These are phyloP conservation scores for Sturnus vulgaris DNA, from an alignment of 2,113 vertebrate genomes.

Conservation along the genomic window DNA sequence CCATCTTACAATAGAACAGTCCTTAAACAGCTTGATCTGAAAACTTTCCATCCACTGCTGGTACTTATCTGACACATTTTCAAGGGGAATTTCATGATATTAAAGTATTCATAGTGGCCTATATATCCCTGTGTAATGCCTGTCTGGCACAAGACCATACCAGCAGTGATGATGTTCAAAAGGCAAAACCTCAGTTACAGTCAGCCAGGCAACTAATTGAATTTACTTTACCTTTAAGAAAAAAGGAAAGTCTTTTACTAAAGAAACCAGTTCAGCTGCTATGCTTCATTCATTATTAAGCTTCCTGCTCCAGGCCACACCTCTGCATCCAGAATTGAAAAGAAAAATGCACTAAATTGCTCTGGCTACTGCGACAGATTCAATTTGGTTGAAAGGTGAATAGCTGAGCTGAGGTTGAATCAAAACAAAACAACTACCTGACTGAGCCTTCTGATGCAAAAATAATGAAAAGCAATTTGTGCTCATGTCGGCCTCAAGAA, in stretches of 20 bases:
- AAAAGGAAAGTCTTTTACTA: background rate
- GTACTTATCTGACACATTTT: background rate
- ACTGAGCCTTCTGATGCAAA: background rate
- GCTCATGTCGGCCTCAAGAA: background rate
- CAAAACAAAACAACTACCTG: slow-evolving; percentile 15
- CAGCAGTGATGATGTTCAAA: background rate
- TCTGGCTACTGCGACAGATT: background rate
- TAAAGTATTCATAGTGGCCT: background rate
- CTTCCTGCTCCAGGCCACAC: background rate
- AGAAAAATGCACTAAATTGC: background rate
- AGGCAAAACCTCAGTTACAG: background rate
- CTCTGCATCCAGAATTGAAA: background rate
- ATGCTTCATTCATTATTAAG: background rate
- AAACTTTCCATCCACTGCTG: background rate
- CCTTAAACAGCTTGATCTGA: background rate
- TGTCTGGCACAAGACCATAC: background rate
- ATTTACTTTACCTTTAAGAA: background rate
- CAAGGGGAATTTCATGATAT: background rate
- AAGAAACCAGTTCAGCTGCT: background rate
- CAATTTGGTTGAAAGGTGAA: background rate
- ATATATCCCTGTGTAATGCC: background rate
- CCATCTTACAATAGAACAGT: background rate
- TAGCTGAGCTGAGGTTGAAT: background rate
- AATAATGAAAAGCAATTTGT: slow-evolving; percentile 52
- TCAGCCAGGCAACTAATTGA: background rate